Evolutionary conservation across 2,113 vertebrate species (phyloP).

Genomic region (human): DNA sequence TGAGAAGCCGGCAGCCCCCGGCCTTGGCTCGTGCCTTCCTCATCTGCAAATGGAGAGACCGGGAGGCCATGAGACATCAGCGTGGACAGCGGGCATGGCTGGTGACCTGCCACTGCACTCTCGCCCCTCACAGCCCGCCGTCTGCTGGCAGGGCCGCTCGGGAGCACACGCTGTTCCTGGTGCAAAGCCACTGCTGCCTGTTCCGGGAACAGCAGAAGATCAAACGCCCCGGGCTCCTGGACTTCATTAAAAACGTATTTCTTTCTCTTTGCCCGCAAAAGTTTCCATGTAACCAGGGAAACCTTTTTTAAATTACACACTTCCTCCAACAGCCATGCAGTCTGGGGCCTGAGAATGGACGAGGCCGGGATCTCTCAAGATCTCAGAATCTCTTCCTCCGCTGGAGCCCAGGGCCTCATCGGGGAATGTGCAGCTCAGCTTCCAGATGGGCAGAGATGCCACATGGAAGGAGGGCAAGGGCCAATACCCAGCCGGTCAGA

Average conservation of each 20-base stretch:
- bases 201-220: constrained; percentile 16
- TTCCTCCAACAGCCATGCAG: background rate
- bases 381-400: background rate
- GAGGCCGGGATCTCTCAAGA: background rate
- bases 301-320: background rate
- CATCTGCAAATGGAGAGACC: rapidly evolving
- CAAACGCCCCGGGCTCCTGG: background rate
- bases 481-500: rapidly evolving
- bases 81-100: rapidly evolving
- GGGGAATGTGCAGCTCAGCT: rapidly evolving
- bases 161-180: rapidly evolving
- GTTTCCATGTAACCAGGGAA: background rate
- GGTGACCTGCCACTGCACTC: rapidly evolving
- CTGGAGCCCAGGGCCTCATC: background rate
- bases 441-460: background rate
- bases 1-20: background rate
- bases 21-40: background rate
- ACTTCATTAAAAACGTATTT: background rate
- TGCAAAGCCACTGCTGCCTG: background rate
- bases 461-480: rapidly evolving
- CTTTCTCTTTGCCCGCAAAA: background rate
- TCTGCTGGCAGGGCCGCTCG: background rate
- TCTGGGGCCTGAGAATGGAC: background rate
- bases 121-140: rapidly evolving
- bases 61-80: rapidly evolving